These are phyloP conservation scores for Parazoanthus darwini DNA, from an alignment of 92 coral and sea anemone species.

Conservation along the genomic window DNA sequence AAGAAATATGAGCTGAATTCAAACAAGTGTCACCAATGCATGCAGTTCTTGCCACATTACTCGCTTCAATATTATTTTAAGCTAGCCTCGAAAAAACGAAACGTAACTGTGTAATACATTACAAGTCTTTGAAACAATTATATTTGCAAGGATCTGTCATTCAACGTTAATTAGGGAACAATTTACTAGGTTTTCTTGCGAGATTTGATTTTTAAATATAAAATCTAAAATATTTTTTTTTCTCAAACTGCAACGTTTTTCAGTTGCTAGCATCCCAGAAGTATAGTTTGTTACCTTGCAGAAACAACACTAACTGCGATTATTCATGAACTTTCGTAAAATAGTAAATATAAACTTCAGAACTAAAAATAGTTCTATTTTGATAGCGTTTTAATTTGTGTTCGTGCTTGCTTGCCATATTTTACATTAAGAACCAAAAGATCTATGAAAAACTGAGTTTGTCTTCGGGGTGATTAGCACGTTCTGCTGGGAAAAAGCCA, in stretches of 20 bases:
- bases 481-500: constrained; percentile 45
- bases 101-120: background rate
- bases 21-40: background rate
- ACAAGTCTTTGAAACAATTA: background rate
- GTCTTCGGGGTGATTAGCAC: constrained; percentile 24
- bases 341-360: too few species aligned
- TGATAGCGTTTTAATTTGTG: background rate
- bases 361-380: background rate
- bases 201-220: background rate
- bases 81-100: background rate
- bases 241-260: background rate
- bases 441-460: constrained; percentile 13
- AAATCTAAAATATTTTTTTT: too few species aligned
- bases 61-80: background rate
- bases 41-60: background rate
- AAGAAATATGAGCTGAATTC: background rate
- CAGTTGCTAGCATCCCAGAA: background rate
- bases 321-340: background rate
- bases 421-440: background rate
- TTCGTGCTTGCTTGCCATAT: background rate
- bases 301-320: background rate
- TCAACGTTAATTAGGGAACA: background rate
- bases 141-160: too few species aligned
- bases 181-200: background rate
- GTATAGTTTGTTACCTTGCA: background rate